Percentiles rank a stretch among this genome's conserved stretches.
phyloP scores from a whole-genome alignment of 1,140 invertebrate genomes.

The Helicoverpa zea region DNA sequence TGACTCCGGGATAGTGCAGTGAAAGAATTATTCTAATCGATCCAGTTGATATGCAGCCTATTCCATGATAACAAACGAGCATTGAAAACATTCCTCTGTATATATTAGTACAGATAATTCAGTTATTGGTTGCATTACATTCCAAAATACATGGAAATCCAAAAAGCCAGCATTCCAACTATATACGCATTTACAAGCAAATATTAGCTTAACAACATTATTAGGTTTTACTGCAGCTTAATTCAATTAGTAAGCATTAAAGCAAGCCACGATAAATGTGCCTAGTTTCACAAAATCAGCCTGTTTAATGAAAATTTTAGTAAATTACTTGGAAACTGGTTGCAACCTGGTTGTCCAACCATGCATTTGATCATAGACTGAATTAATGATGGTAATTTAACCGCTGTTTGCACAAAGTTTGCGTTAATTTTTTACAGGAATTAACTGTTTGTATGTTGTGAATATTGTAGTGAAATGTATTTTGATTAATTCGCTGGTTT shows the following conservation, averaged over 20 bases:
- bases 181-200: not conserved
- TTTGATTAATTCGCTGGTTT: too few relatives aligned
- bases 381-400: not conserved
- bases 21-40: too few relatives aligned
- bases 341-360: not conserved
- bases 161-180: too few relatives aligned
- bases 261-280: not conserved
- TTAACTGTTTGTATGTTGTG: not conserved
- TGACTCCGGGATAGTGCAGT: too few relatives aligned
- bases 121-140: not conserved
- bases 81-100: too few relatives aligned
- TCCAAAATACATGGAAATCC: not conserved
- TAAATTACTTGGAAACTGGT: constrained; percentile 7
- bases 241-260: not conserved
- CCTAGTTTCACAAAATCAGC: constrained; percentile 4
- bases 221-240: not conserved
- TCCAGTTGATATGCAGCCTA: too few relatives aligned
- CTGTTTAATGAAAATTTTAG: constrained; percentile 27
- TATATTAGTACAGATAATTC: too few relatives aligned
- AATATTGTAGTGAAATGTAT: too few relatives aligned
- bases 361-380: not conserved
- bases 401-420: not conserved
- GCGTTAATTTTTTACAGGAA: not conserved
- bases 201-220: not conserved
- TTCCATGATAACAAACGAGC: too few relatives aligned